Percentiles rank a stretch among this genome's conserved stretches.
These are phyloP conservation scores for Tetramorium parvispinum DNA, from an alignment of 1,140 invertebrate species.

Conservation along the genomic window DNA sequence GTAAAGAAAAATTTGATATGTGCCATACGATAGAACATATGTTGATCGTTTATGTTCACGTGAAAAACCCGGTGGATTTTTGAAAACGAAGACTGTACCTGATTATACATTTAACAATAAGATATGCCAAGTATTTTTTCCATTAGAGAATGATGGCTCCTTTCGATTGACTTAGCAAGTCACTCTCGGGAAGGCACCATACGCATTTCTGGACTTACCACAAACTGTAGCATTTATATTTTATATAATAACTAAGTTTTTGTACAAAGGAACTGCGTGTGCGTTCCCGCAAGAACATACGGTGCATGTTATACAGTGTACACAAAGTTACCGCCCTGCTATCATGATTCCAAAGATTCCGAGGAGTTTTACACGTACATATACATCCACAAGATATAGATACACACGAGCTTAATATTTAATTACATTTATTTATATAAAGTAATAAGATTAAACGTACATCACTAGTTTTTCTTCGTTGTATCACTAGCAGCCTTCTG, in stretches of 20 bases:
- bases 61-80: conserved; percentile 21
- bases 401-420: conserved; percentile 32
- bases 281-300: conserved; percentile 18
- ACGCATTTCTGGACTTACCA: conserved; percentile 42
- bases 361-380: conserved; percentile 23
- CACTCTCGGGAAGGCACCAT: conserved; percentile 26
- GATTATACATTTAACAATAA: conserved; percentile 71
- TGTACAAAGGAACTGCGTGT: conserved; percentile 67
- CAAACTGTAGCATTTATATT: conserved; percentile 57
- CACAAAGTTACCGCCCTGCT: background rate
- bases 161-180: conserved; percentile 20
- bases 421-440: conserved; percentile 67
- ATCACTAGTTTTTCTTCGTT: conserved; percentile 60
- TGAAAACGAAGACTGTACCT: conserved; percentile 70
- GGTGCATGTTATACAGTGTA: conserved; percentile 39
- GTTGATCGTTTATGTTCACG: conserved; percentile 53
- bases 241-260: conserved; percentile 71
- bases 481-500: conserved; percentile 77
- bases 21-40: conserved; percentile 64
- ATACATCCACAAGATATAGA: conserved; percentile 37
- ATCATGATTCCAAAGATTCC: conserved; percentile 65
- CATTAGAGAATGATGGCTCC: conserved; percentile 49
- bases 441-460: conserved; percentile 33
- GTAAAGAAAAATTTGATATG: conserved; percentile 62
- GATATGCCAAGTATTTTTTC: conserved; percentile 69